These are phyloP conservation scores for Eurytoma californica DNA, from an alignment of 2,888 invertebrate species.

Conservation along the genomic window DNA sequence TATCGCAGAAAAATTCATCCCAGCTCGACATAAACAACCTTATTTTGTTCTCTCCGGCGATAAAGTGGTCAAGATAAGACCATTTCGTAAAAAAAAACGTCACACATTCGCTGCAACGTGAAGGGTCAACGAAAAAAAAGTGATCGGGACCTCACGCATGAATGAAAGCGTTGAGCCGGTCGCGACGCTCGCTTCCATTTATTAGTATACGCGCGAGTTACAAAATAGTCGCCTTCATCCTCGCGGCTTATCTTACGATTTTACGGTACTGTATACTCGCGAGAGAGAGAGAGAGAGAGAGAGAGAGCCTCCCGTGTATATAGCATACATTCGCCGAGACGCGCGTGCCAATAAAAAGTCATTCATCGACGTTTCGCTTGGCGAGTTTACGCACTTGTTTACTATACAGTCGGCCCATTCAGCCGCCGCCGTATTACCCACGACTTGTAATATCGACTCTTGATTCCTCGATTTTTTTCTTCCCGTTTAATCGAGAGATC, in stretches of 20 bases:
- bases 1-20: no score
- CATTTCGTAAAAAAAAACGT: no score
- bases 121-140: no score
- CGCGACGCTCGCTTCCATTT: background rate
- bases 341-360: background rate
- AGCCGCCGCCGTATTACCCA: background rate
- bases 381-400: slow-evolving; percentile 20
- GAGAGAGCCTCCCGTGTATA: no score
- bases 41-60: no score
- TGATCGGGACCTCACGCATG: no score
- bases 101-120: no score
- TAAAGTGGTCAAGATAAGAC: no score
- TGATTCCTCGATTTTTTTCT: background rate
- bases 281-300: no score
- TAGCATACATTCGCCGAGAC: slow-evolving; percentile 2
- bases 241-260: background rate
- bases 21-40: no score
- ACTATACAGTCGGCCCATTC: slow-evolving; percentile 16
- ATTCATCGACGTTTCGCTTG: slow-evolving; percentile 8
- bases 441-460: background rate
- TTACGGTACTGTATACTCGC: background rate
- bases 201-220: background rate
- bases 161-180: no score
- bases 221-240: background rate
- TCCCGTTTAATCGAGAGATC: background rate